Conservation (phyloP, 1,140 invertebrate species). For the Listronotus oregonensis region DNA sequence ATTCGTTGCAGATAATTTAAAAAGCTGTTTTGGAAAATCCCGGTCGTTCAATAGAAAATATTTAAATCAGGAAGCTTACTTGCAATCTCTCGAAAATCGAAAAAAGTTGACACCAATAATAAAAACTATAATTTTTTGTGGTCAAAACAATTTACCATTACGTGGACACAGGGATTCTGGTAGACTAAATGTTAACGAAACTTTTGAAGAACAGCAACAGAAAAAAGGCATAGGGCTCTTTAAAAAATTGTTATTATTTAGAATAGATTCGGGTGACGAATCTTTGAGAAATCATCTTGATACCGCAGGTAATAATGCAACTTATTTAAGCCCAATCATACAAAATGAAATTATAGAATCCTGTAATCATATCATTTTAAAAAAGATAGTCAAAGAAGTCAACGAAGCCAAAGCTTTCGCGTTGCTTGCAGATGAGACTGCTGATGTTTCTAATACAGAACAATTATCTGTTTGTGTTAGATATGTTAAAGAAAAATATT, state of each 20-base stretch:
- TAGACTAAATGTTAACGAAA: background rate
- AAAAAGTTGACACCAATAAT: background rate
- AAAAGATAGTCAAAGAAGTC: constrained; percentile 6
- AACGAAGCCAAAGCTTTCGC: constrained; percentile 7
- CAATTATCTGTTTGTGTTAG: constrained; percentile 1
- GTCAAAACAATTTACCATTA: background rate
- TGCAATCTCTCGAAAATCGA: background rate
- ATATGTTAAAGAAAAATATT: background rate
- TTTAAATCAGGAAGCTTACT: background rate
- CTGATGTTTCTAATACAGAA: constrained; percentile 13
- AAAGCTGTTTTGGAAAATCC: too few relatives aligned
- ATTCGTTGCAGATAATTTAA: too few relatives aligned
- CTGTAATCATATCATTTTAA: background rate
- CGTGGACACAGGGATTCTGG: background rate
- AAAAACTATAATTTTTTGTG: background rate
- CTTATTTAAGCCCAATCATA: constrained; percentile 11
- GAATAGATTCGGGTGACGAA: background rate
- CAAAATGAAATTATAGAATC: constrained; percentile 15
- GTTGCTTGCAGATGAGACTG: constrained; percentile 8
- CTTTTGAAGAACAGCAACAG: background rate
- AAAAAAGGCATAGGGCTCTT: background rate
- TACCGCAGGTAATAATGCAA: background rate
- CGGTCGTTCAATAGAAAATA: too few relatives aligned
- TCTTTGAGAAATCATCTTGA: too few relatives aligned
- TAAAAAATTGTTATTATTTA: background rate